phyloP scores from a whole-genome alignment of 2,888 invertebrate species.

The Agapostemon virescens region DNA sequence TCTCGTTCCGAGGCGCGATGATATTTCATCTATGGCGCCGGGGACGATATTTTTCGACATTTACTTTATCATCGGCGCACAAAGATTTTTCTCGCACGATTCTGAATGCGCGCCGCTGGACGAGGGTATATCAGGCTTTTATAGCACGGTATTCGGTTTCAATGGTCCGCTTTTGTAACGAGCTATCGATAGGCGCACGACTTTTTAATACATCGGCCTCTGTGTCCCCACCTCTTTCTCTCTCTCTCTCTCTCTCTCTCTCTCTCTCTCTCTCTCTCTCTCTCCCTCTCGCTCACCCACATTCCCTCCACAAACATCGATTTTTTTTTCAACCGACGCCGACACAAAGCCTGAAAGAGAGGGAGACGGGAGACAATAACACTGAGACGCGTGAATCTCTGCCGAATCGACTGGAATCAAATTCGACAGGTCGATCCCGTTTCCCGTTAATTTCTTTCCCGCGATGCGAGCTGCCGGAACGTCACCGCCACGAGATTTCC shows the following conservation, averaged over 20 bases:
- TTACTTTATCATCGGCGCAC: conserved; percentile 50
- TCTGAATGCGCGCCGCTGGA: conserved; percentile 50
- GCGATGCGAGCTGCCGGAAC: not conserved
- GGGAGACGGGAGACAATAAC: conserved; percentile 41
- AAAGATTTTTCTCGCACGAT: conserved; percentile 60
- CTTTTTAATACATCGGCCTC: conserved; percentile 61
- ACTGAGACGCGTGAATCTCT: conserved; percentile 39
- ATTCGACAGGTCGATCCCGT: conserved; percentile 41
- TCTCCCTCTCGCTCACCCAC: not conserved
- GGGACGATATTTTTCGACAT: conserved; percentile 53
- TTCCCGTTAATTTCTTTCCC: conserved; percentile 32
- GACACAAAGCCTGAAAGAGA: conserved; percentile 36
- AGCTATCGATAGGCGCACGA: conserved; percentile 62
- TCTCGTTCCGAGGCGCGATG: conserved; percentile 12
- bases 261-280: not conserved
- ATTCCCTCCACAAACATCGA: not conserved
- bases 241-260: not conserved
- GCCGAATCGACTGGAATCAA: conserved; percentile 51
- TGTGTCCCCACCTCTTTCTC: conserved; percentile 44
- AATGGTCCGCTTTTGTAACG: conserved; percentile 63
- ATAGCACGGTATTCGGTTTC: conserved; percentile 56
- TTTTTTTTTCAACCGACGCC: conserved; percentile 17
- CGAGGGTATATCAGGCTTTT: conserved; percentile 57
- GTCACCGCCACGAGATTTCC: not conserved
- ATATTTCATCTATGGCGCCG: conserved; percentile 47